These are phyloP conservation scores for Leptopilina clavipes DNA, from an alignment of 1,140 invertebrate species.

Conservation along the genomic window DNA sequence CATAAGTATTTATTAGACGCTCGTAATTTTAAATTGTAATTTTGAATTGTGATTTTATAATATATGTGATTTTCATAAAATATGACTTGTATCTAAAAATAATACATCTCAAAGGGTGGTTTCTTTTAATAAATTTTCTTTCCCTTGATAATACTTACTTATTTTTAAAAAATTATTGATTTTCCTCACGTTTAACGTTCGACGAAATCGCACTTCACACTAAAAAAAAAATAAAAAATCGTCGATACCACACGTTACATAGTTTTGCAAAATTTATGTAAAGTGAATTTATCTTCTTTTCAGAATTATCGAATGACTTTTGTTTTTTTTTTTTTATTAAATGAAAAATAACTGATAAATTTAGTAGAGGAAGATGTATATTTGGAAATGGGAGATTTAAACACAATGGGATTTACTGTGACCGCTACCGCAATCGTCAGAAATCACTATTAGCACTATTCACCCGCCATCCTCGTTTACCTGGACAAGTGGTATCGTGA, in stretches of 20 bases:
- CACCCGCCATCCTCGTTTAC: conserved; percentile 52
- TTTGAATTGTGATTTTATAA: too few species aligned
- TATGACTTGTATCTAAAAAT: too few species aligned
- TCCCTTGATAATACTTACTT: neutral
- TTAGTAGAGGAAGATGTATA: neutral
- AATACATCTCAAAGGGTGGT: too few species aligned
- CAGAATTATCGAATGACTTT: neutral
- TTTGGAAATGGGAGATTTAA: neutral
- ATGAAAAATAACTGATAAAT: neutral
- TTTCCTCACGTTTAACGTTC: neutral
- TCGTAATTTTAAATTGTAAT: too few species aligned
- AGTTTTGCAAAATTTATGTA: neutral
- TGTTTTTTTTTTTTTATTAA: conserved; percentile 1
- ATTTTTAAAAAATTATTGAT: neutral
- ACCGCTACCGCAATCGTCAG: conserved; percentile 35
- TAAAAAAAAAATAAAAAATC: too few species aligned
- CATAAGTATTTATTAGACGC: too few species aligned
- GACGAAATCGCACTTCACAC: neutral
- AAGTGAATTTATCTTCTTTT: neutral
- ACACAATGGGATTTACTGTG: conserved; percentile 1
- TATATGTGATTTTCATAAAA: too few species aligned
- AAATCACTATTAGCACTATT: conserved; percentile 41
- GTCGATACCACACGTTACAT: neutral
- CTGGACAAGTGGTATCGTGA: conserved; percentile 48
- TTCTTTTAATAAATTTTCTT: neutral